Base-by-base conservation (phyloP, 2,888 invertebrate species). In the Exocentrus adspersus region DNA sequence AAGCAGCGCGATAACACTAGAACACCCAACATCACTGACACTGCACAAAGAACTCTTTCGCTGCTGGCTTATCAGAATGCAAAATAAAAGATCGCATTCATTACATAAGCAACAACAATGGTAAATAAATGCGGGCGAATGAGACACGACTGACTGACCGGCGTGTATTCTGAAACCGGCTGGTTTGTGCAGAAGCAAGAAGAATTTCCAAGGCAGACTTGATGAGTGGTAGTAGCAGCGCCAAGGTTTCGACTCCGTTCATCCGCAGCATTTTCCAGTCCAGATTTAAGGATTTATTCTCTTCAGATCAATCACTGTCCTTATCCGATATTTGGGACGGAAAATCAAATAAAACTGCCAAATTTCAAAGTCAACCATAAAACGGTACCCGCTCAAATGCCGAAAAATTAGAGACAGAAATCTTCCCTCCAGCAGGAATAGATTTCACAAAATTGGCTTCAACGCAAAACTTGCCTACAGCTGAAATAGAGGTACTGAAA, bases 81-180 rank as follows among this genome's bases (percentile, higher is more conserved):
- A 28, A 46, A 30, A 19, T 24, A 45, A 53, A 54, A 50, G 30
- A 56, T 42, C 45, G 45, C 50, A 21, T 65, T 65, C 50, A 21
- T 65, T 65, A 64, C 45, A 46, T 63, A 51, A 62, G 45, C 48
- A 37, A 50, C 56, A 67, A 62, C 60, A 57, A 53, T 54, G 62
- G 30, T 32, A 65, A 67, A 46, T 57, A 67, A 65, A 63, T 48
- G 51, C 59, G 60, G 61, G 30, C 65, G 66, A 62, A 63, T 60
- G 61, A 56, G 69, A 67, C 67, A 65, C 69, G 65, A 65, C 57
- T 58, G 60, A 57, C 56, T 63, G 62, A 30, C 64, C 56, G 50
- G 54, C 46, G 60, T 58, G 54, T 50, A 65, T 65, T 62, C 62
- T 58, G 51, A 56, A 69, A 64, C 68, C 64, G 68, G 57, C 57